Evolutionary conservation across 2,113 vertebrate genomes (phyloP), one percentile per base, ranked within the genome.

Genomic region (Ariopsis seemanni): DNA sequence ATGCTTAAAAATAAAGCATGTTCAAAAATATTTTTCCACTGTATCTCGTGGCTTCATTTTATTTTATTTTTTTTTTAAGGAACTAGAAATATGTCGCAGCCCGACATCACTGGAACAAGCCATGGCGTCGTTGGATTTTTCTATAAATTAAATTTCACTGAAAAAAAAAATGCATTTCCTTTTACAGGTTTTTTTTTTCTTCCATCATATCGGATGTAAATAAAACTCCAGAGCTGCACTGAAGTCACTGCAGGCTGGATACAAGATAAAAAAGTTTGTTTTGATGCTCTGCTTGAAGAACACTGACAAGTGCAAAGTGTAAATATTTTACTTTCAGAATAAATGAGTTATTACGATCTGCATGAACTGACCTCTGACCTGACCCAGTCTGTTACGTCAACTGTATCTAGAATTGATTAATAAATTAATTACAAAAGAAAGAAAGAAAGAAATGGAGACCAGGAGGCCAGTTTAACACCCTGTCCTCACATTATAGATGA

Each of bases 351-450:
- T 83, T 65, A 65, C 27, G 2, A 42, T 15, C 22, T 52, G 60
- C 48, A 69, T 71, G 81, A 22, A 25, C 60, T 65, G 60, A 52
- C 63, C 17, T 84, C n/a, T 84, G 52, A 55, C n/a, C 82, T 71
- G 17, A 55, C 9, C 48, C 0, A 52, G 52, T 4, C 42, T 42
- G 42, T 42, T 42, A 42, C 42, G 42, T 42, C 42, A 42, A 42
- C 42, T 42, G 42, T 42, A 4, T 42, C 3, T 42, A 42, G 42
- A 42, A 42, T 42, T 42, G 42, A 42, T 42, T 42, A 42, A 42
- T 42, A 42, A 42, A 42, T 42, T 42, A 42, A 42, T 42, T 4
- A 42, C 42, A 42, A 42, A 42, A 42, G 42, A 42, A 42, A 42
- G 42, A 42, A 42, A 42, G 22, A 74, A 18, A 20, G 17, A 18